Percentiles rank a stretch among this genome's conserved stretches.
Conservation (phyloP, 1,140 invertebrate species). For the Zaprionus camerounensis region DNA sequence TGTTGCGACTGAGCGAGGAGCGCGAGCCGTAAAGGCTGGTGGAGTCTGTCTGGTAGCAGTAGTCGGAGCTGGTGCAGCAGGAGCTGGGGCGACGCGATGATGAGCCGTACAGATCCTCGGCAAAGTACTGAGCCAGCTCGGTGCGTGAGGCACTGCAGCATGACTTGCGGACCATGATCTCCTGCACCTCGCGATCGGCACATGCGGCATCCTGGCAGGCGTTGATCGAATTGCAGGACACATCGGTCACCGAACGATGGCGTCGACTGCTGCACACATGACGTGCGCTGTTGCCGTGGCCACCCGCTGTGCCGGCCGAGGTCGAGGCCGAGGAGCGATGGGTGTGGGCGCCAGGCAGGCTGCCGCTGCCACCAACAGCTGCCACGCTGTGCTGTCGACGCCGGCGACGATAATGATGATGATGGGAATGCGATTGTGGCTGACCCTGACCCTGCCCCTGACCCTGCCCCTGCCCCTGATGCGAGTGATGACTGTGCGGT, state of each 20-base stretch:
- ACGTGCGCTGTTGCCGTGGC: constrained; percentile 34
- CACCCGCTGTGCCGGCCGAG: constrained; percentile 1
- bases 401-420: constrained; percentile 62
- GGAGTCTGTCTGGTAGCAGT: constrained; percentile 83
- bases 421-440: constrained; percentile 42
- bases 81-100: constrained; percentile 71
- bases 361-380: constrained; percentile 65
- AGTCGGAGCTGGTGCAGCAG: constrained; percentile 81
- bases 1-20: constrained; percentile 79
- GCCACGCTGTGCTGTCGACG: constrained; percentile 59
- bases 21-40: constrained; percentile 80
- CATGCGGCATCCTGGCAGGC: constrained; percentile 72
- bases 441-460: constrained; percentile 39
- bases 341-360: constrained; percentile 63
- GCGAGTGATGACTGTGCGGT: constrained; percentile 57
- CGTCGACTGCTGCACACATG: constrained; percentile 65
- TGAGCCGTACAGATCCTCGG: constrained; percentile 78
- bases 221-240: constrained; percentile 68
- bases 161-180: constrained; percentile 71
- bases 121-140: constrained; percentile 78
- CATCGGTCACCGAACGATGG: constrained; percentile 77
- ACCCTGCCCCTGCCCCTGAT: constrained; percentile 32
- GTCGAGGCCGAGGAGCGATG: constrained; percentile 14
- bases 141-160: constrained; percentile 72
- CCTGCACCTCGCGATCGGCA: constrained; percentile 73